Base-by-base conservation (phyloP, 53 echinoderm and acorn worm species). In the Holothuria scabra region DNA sequence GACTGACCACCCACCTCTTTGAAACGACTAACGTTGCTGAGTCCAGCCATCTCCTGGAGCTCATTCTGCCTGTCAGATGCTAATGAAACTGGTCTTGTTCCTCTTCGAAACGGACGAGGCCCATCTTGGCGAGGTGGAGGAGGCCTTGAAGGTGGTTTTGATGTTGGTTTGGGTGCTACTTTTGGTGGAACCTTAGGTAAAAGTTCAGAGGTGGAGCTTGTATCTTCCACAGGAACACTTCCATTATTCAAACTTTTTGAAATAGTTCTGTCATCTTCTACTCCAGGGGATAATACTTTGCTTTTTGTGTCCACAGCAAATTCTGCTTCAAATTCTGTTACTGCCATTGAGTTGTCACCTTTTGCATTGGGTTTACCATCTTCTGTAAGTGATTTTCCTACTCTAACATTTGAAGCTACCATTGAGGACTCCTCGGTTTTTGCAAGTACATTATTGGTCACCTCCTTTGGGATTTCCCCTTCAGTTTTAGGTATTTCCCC, bases 1-100 rank as follows among this genome's bases (percentile, higher is more conserved):
- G 52, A 52, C 9, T 78, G 25, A 41, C 35, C 35, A 81, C 82
- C 82, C 82, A 81, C 82, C 82, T 81, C 82, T 81, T 64, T 61
- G 63, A 81, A 81, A 23, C 82, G 62, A 63, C 82, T 81, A 38
- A 81, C 82, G 23, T 59, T 81, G 38, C 59, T 64, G 19, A 63
- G 62, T 10, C 82, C 61, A n/a, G 62, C 44, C 82, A 81, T 61
- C 82, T 81, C 6, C 48, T 81, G 37, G 38, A 81, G 82, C 46
- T 81, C 82, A 23, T 25, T n/a, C 23, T 81, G 62, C 13, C 38
- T 59, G 34, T 81, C 82, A 9, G 82, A 81, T 23, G 28, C 82
- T 4, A 81, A n/a, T 21, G 82, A 62, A 20, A 81, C 65, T 22
- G 82, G 82, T n/a, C 64, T 61, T 34, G 62, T 6, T 21, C 61